Evolutionary conservation across 2,888 invertebrate genomes (phyloP).

Genomic region (Galerucella calmariensis): DNA sequence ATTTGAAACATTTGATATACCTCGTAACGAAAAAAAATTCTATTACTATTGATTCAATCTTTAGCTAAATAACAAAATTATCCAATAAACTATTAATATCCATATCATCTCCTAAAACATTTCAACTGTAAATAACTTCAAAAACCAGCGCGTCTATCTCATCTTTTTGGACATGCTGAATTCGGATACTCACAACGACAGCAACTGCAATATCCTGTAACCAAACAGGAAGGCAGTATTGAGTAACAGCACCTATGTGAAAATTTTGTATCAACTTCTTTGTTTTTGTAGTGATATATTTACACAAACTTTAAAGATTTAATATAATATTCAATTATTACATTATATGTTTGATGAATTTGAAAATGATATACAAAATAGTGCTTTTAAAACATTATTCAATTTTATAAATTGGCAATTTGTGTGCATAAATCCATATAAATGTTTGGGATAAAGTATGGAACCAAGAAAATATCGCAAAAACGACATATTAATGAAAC

Average conservation of each 20-base stretch:
- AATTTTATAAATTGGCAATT: too few relatives aligned
- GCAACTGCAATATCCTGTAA: constrained; percentile 5
- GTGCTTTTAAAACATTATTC: too few relatives aligned
- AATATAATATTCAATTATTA: too few relatives aligned
- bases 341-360: too few relatives aligned
- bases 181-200: neutral
- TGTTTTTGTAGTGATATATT: neutral
- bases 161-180: neutral
- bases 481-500: too few relatives aligned
- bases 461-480: too few relatives aligned
- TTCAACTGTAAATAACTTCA: neutral
- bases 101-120: neutral
- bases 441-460: too few relatives aligned
- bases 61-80: neutral
- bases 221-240: constrained; percentile 3
- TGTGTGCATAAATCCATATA: too few relatives aligned
- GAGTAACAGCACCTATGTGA: neutral
- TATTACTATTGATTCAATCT: too few relatives aligned
- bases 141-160: neutral
- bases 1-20: too few relatives aligned
- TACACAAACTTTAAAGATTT: neutral
- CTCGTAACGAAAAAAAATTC: too few relatives aligned
- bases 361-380: too few relatives aligned
- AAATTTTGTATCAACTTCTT: neutral
- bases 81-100: neutral